Base-by-base conservation (phyloP, 2,113 vertebrate species). In the Peromyscus leucopus region DNA sequence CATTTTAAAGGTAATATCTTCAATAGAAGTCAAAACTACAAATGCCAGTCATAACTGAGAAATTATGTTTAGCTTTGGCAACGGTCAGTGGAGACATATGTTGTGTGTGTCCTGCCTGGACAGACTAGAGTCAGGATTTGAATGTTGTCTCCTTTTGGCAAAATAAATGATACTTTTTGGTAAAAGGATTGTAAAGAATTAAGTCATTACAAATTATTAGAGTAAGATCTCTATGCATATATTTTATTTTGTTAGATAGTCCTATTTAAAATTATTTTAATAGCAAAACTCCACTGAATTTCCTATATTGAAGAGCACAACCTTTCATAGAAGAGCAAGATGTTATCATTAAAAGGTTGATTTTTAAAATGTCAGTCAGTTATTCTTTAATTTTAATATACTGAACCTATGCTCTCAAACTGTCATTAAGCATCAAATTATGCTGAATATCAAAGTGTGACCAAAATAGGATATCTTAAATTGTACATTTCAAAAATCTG, bases 311-410 rank as follows among this genome's bases (percentile, higher is more conserved):
- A 69, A 33, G 48, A 59, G 67, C 15, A 67, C 46, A 19, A 67
- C 24, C 55, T 75, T 82, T 87, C 21, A 63, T 28, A 89, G 67
- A 94, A 92, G 67, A 94, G 89, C 39, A 94, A 82, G 19, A 92
- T 92, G 19, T 51, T 79, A 92, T 51, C 59, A 75, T 75, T 83
- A n/a, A 39, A 93, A 42, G 61, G 12, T 46, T 87, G 83, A 78
- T 76, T 86, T 83, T 79, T 42, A 69, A 96, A 95, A 74, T 94
- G 31, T 57, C 31, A 57, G 51, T 57, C 22, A 57, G 51, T n/a
- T 85, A 78, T 39, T 93, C 51, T 94, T 93, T 79, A 80, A 63
- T 71, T 88, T 92, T 92, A 96, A 63, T 51, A 39, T 88, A 76
- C 24, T 87, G 46, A 88, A 51, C 67, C 82, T 83, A 51, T 90